Percentiles rank a stretch among this genome's conserved stretches.
Conservation (phyloP, 1,140 invertebrate genomes). For the Drosophila bocqueti region DNA sequence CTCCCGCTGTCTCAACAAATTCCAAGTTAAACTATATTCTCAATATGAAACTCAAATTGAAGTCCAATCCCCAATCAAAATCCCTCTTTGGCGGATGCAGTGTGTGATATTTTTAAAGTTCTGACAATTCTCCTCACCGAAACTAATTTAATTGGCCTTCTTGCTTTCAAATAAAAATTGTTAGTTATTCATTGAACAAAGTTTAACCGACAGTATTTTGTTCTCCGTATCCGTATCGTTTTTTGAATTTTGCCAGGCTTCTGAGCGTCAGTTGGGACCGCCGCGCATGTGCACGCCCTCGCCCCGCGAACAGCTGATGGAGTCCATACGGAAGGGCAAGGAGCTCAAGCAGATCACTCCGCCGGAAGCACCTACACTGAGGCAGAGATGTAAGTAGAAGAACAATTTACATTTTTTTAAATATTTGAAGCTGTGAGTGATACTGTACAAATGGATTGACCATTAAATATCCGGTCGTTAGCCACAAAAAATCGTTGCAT, state of each 20-base stretch:
- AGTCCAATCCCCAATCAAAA: conserved; percentile 22
- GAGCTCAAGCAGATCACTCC: conserved; percentile 87
- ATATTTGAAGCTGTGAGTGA: background rate
- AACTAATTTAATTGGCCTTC: conserved; percentile 11
- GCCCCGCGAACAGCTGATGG: conserved; percentile 93
- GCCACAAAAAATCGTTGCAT: background rate
- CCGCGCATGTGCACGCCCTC: conserved; percentile 89
- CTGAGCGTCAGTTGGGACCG: conserved; percentile 94
- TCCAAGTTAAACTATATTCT: conserved; percentile 16
- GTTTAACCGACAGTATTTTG: background rate
- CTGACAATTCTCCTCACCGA: background rate
- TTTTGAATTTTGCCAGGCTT: conserved; percentile 87
- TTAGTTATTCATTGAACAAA: conserved; percentile 6
- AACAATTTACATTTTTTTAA: background rate
- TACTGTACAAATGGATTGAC: background rate
- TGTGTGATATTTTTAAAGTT: conserved; percentile 5
- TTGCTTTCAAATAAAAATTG: conserved; percentile 39
- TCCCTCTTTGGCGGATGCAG: conserved; percentile 12
- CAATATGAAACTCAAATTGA: conserved; percentile 24
- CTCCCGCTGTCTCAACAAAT: conserved; percentile 17
- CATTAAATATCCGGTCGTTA: background rate
- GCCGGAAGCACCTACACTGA: conserved; percentile 64
- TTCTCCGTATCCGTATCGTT: conserved; percentile 7
- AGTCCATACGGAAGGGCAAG: conserved; percentile 93
- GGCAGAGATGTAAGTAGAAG: conserved; percentile 75